These are phyloP conservation scores for Gallinago jamesoni DNA, from an alignment of 2,113 vertebrate species.

Conservation along the genomic window DNA sequence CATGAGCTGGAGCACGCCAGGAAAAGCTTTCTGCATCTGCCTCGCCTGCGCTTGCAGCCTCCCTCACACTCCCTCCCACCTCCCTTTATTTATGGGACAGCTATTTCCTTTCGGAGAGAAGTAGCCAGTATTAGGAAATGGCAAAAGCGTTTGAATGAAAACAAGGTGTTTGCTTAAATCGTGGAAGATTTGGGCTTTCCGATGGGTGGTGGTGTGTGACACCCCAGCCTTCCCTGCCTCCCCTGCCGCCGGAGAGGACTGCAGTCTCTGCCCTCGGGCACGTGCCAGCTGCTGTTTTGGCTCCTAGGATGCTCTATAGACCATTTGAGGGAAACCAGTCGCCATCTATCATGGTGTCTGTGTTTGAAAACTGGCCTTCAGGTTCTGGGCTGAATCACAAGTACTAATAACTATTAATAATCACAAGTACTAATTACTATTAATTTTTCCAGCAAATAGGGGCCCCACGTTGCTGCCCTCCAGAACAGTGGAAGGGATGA, in stretches of 20 bases:
- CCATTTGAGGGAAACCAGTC: not conserved
- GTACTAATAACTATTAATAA: not conserved
- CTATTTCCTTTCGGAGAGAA: constrained; percentile 57
- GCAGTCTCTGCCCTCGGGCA: not conserved
- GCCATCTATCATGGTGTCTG: not conserved
- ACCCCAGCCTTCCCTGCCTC: not conserved
- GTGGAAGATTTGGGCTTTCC: not conserved
- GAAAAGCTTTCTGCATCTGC: not conserved
- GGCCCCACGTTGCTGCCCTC: accelerated
- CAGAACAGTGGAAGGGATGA: not conserved
- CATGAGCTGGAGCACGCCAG: accelerated
- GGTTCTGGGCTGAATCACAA: not conserved
- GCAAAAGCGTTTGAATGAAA: constrained; percentile 19
- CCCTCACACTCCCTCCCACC: constrained; percentile 3
- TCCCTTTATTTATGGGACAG: constrained; percentile 67
- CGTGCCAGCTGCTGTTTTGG: accelerated
- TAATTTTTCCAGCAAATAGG: not conserved
- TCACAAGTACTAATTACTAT: not conserved
- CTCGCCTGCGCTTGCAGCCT: not conserved
- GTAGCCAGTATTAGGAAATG: constrained; percentile 26
- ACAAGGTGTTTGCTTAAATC: not conserved
- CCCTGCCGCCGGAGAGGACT: accelerated
- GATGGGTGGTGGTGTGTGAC: not conserved
- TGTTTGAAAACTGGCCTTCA: not conserved
- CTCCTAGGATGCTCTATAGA: not conserved